Conservation (phyloP, 2,888 invertebrate genomes). For the Phalangium opilio region DNA sequence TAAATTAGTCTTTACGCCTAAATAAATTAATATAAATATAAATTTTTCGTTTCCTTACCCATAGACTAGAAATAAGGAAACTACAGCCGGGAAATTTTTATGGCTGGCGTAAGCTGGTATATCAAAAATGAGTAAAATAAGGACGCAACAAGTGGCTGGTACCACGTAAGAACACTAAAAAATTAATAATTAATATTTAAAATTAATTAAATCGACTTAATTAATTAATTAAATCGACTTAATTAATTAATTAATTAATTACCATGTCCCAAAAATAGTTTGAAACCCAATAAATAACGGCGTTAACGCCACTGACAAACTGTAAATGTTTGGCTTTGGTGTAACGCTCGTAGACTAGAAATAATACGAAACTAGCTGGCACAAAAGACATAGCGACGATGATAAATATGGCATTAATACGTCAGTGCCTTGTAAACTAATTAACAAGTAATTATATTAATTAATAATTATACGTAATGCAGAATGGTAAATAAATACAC, state of each 20-base stretch:
- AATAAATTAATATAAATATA: too few relatives aligned
- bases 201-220: too few relatives aligned
- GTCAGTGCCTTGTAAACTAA: constrained; percentile 26
- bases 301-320: constrained; percentile 54
- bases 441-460: too few relatives aligned
- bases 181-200: too few relatives aligned
- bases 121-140: constrained; percentile 57
- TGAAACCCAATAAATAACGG: constrained; percentile 58
- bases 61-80: constrained; percentile 35
- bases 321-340: constrained; percentile 65
- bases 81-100: constrained; percentile 53
- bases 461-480: too few relatives aligned
- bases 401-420: constrained; percentile 33
- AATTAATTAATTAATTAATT: too few relatives aligned
- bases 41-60: constrained; percentile 27
- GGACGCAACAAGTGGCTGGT: constrained; percentile 45
- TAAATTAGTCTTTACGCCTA: too few relatives aligned
- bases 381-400: constrained; percentile 48
- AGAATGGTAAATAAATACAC: too few relatives aligned
- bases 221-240: too few relatives aligned
- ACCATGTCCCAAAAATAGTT: constrained; percentile 59
- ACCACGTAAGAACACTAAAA: constrained; percentile 49
- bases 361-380: constrained; percentile 63
- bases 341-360: constrained; percentile 55
- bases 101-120: constrained; percentile 58